These are phyloP conservation scores for Drosophila kambysellisi DNA, from an alignment of 2,888 invertebrate genomes.

Conservation along the genomic window DNA sequence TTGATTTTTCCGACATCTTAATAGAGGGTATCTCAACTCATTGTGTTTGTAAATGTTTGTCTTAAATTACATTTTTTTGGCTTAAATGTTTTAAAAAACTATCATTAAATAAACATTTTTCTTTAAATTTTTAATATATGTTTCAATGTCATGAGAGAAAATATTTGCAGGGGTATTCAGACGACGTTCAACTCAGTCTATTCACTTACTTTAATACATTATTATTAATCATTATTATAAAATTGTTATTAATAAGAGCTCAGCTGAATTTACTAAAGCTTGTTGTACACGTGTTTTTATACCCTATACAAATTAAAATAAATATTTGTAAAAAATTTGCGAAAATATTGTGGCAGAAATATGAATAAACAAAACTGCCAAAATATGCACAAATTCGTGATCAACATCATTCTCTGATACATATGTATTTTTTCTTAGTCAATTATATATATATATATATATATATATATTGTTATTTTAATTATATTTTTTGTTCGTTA, in stretches of 20 bases:
- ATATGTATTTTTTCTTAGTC: background rate
- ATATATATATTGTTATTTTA: background rate
- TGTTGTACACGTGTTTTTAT: constrained; percentile 17
- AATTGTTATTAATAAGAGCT: background rate
- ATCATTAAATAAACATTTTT: background rate
- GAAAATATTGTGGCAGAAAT: background rate
- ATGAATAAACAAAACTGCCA: background rate
- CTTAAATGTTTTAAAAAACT: background rate
- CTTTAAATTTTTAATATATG: background rate
- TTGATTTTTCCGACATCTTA: background rate
- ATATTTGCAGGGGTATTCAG: background rate
- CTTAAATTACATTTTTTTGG: background rate
- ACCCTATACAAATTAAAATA: background rate
- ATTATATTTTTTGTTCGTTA: too few relatives aligned
- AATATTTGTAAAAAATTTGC: background rate
- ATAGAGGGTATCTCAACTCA: background rate
- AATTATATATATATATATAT: background rate
- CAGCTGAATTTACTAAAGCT: background rate
- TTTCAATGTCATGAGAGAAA: background rate
- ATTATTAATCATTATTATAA: too few relatives aligned
- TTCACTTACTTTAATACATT: background rate
- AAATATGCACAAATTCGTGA: background rate
- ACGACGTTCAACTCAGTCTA: background rate
- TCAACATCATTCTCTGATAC: background rate
- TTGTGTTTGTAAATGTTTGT: background rate